Conservation (phyloP, 2,113 vertebrate species). For the Anolis carolinensis region DNA sequence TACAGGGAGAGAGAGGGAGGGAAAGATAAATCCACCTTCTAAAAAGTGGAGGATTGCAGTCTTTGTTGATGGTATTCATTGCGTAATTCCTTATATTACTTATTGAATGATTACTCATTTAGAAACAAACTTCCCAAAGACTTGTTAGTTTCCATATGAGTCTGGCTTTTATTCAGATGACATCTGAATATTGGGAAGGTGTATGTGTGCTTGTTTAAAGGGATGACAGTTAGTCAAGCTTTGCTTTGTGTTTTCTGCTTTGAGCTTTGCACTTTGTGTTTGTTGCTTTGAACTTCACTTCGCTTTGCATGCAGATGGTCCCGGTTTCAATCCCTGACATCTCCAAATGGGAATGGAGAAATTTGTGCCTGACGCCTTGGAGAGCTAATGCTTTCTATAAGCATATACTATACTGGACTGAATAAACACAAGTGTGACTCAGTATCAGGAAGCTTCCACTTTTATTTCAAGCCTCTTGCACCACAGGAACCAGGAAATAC, state of each 20-base stretch:
- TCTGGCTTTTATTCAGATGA: neutral
- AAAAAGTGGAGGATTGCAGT: slow-evolving; percentile 53
- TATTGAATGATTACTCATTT: neutral
- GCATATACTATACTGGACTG: neutral
- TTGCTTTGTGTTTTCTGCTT: too few species aligned
- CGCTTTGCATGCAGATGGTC: too few species aligned
- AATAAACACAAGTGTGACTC: neutral
- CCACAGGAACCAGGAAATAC: neutral
- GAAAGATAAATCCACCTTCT: slow-evolving; percentile 52
- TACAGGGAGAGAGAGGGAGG: slow-evolving; percentile 13
- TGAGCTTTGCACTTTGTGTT: too few species aligned
- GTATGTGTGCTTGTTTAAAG: neutral
- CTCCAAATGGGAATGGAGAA: neutral
- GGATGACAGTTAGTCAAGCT: neutral
- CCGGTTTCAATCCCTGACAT: neutral
- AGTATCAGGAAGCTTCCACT: neutral
- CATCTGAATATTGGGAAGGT: neutral
- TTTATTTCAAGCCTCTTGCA: neutral
- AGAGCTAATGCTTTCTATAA: neutral
- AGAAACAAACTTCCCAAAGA: neutral
- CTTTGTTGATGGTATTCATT: neutral
- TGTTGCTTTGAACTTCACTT: too few species aligned
- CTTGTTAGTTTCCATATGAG: neutral
- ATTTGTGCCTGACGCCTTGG: neutral
- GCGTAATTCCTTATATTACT: neutral